phyloP scores from a whole-genome alignment of 2,888 invertebrate species.

The Tanypteryx hageni region DNA sequence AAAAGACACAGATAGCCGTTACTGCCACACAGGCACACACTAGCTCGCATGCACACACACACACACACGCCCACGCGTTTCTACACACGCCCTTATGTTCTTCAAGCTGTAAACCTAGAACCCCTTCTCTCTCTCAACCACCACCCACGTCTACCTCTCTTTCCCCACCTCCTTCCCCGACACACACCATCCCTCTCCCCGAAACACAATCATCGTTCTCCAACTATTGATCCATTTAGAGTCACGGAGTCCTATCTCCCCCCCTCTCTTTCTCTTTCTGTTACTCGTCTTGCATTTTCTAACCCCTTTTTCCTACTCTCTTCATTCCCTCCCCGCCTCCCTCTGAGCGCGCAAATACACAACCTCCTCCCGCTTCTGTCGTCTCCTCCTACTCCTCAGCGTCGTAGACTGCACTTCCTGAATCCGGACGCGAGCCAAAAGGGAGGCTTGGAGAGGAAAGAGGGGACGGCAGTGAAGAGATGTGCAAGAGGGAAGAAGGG shows the following conservation, averaged over 20 bases:
- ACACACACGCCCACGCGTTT: neutral
- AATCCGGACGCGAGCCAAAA: constrained; percentile 37
- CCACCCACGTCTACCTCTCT: neutral
- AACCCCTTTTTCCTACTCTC: neutral
- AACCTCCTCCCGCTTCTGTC: neutral
- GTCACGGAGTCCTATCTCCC: neutral
- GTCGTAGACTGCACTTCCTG: constrained; percentile 37
- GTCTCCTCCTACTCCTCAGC: neutral
- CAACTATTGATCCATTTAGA: constrained; percentile 58
- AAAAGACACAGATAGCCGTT: neutral
- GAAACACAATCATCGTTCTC: neutral
- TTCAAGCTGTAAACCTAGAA: neutral
- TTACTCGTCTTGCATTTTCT: neutral
- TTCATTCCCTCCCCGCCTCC: neutral
- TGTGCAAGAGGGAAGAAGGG: neutral
- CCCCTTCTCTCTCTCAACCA: neutral
- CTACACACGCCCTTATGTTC: neutral
- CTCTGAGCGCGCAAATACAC: neutral
- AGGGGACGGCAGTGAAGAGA: neutral
- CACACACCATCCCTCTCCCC: neutral
- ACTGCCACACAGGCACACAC: neutral
- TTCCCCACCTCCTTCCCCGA: neutral
- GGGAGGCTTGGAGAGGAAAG: constrained; percentile 15
- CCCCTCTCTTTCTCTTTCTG: neutral
- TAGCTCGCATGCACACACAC: neutral